These are phyloP conservation scores for Rhinopomastus cyanomelas DNA, from an alignment of 2,113 vertebrate species.

Conservation along the genomic window DNA sequence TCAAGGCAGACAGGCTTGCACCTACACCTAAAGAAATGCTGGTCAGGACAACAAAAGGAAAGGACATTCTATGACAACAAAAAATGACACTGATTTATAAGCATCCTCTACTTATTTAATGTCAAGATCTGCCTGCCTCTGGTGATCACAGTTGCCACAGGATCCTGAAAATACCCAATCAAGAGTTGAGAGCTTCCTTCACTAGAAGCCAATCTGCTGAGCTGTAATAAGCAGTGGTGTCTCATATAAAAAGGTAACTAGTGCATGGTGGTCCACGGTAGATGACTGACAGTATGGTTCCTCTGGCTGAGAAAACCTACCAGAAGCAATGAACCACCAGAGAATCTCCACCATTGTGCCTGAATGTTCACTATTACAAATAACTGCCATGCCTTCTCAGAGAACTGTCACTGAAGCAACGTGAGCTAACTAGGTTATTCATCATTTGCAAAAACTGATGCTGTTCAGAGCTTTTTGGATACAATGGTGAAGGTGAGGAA, in stretches of 20 bases:
- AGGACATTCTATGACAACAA: neutral
- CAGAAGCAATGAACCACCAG: neutral
- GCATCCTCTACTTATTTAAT: neutral
- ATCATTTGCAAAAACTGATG: slow-evolving; percentile 25
- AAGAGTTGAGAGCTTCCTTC: neutral
- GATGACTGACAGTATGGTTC: fast-evolving
- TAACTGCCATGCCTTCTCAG: neutral
- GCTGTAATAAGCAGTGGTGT: neutral
- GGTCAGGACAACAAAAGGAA: neutral
- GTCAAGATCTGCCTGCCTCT: neutral
- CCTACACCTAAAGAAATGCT: neutral
- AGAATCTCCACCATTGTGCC: neutral
- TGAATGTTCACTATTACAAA: neutral
- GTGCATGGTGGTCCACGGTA: neutral
- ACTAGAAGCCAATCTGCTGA: neutral
- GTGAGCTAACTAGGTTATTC: slow-evolving; percentile 56
- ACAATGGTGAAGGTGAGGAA: slow-evolving; percentile 44
- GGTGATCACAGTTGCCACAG: neutral
- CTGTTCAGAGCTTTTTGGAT: slow-evolving; percentile 34
- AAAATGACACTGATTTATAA: neutral
- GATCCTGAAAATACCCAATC: neutral
- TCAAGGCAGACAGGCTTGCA: neutral
- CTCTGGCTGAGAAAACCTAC: neutral
- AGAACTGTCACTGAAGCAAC: slow-evolving; percentile 4
- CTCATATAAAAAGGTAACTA: neutral